Base-by-base conservation (phyloP, 1,140 invertebrate species). In the Elysia chlorotica region DNA sequence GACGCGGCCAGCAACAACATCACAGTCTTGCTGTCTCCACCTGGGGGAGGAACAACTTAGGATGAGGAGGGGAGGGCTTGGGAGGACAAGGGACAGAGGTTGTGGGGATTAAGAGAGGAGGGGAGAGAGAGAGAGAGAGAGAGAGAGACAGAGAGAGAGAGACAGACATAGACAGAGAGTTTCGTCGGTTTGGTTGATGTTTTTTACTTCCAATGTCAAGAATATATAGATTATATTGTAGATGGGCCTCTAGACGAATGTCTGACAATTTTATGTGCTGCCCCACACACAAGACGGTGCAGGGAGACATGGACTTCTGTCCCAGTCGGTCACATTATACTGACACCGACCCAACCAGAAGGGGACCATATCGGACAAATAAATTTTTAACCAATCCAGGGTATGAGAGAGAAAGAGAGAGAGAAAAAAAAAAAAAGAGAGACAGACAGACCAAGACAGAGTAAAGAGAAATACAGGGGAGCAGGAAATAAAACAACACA, bases 1-100 rank as follows among this genome's bases (percentile, higher is more conserved):
- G 85, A 84, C 23, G 85, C 76, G 21, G 85, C 78, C 68, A 85
- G 85, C 5, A 85, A 80, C 17, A 86, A 83, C 83, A 86, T 85
- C 48, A 85, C 71, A 1, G 84, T 85, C 66, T 86, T 86, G 41
- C 84, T 85, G 66, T 86, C 82, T 56, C 85, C 85, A 73, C 83
- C 85, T 86, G 77, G n/a, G 10, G 41, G 41, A 48, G n/a, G n/a
- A 10, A n/a, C 10, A 48, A 48, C 10, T 48, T n/a, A 10, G n/a
- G 10, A 48, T 14, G 10, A n/a, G n/a, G n/a, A 48, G 10, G n/a
- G n/a, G 10, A 48, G 41, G 41, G 41, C n/a, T 14, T 48, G 41
- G n/a, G n/a, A 48, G 10, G n/a, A 48, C 41, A 48, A n/a, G 41
- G 41, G 41, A 48, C 10, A n/a, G 41, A n/a, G 41, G 10, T n/a